A percentile compares a stretch with the other conserved stretches of the same genome.
Conservation (phyloP, 1,140 invertebrate genomes). For the Aradophagus sp. region DNA sequence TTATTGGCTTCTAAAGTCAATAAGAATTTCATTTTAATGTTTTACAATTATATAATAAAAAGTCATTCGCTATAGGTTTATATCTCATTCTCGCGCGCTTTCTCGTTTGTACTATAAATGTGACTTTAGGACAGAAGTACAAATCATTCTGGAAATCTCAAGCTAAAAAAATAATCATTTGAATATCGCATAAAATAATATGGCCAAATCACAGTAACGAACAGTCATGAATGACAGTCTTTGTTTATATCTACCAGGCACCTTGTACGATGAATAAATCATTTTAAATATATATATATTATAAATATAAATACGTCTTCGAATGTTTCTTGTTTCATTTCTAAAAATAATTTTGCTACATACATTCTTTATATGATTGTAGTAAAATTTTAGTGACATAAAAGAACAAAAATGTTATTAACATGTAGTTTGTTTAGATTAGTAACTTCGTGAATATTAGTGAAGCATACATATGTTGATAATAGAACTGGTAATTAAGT, state of each 20-base stretch:
- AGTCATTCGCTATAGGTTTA: no score
- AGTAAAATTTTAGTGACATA: slow-evolving; percentile 28
- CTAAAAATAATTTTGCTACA: slow-evolving; percentile 6
- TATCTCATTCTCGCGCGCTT: no score
- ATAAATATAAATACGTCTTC: slow-evolving; percentile 10
- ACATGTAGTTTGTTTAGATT: slow-evolving; percentile 41
- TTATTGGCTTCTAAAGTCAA: slow-evolving; percentile 43
- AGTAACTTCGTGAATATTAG: slow-evolving; percentile 60
- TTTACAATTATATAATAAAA: no score
- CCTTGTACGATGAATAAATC: slow-evolving; percentile 50
- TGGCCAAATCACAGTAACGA: slow-evolving; percentile 64
- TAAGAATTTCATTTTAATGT: no score
- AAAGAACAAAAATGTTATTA: slow-evolving; percentile 39
- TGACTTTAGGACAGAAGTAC: slow-evolving; percentile 39
- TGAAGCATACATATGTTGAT: slow-evolving; percentile 61
- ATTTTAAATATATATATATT: slow-evolving; percentile 45
- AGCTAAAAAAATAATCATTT: slow-evolving; percentile 40
- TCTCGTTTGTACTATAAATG: slow-evolving; percentile 11
- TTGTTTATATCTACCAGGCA: slow-evolving; percentile 56
- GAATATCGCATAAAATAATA: slow-evolving; percentile 53
- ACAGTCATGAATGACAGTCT: slow-evolving; percentile 62
- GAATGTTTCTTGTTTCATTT: not conserved
- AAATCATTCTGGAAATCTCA: slow-evolving; percentile 27
- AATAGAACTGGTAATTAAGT: slow-evolving; percentile 54
- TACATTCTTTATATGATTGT: slow-evolving; percentile 3